A percentile compares a stretch with the other conserved stretches of the same genome.
Evolutionary conservation across 1,140 invertebrate genomes (phyloP).

Genomic region (Andrena cerasifolii): DNA sequence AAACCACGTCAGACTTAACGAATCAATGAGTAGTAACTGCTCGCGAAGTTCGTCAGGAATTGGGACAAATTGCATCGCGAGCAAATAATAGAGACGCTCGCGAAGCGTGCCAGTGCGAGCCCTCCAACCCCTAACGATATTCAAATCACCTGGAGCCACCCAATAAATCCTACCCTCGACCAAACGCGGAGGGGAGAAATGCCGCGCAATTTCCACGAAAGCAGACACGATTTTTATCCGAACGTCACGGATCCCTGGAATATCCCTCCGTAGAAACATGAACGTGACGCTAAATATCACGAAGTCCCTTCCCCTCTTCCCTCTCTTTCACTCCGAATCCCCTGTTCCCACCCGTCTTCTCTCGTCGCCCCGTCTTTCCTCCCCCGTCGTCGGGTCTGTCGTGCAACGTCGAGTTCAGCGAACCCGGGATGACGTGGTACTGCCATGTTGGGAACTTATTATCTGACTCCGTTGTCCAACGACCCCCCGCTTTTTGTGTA

Average conservation of each 20-base stretch:
- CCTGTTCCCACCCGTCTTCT: constrained; percentile 2
- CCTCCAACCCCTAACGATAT: too few species aligned
- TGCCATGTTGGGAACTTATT: constrained; percentile 75
- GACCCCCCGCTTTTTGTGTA: constrained; percentile 62
- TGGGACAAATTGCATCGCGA: constrained; percentile 1
- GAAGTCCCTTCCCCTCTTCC: constrained; percentile 9
- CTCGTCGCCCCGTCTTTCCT: constrained; percentile 40
- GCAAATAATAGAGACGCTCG: not conserved
- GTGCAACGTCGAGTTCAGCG: constrained; percentile 64
- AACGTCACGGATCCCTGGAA: not conserved
- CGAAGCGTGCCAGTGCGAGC: too few species aligned
- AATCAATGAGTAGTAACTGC: constrained; percentile 27
- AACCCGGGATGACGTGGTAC: constrained; percentile 72
- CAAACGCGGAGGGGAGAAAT: too few species aligned
- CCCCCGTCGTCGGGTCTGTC: constrained; percentile 51
- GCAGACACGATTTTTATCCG: constrained; percentile 22
- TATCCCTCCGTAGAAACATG: not conserved
- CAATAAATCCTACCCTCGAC: too few species aligned
- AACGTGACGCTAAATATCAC: constrained; percentile 37
- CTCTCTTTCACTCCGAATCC: not conserved
- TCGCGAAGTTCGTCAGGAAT: not conserved
- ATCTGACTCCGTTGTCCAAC: constrained; percentile 68
- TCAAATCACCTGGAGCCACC: too few species aligned
- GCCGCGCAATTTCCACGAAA: not conserved
- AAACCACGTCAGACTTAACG: constrained; percentile 13